Evolutionary conservation across 2,888 invertebrate genomes (phyloP), one percentile per base, ranked within the genome.

Genomic region (Mythimna pallens): DNA sequence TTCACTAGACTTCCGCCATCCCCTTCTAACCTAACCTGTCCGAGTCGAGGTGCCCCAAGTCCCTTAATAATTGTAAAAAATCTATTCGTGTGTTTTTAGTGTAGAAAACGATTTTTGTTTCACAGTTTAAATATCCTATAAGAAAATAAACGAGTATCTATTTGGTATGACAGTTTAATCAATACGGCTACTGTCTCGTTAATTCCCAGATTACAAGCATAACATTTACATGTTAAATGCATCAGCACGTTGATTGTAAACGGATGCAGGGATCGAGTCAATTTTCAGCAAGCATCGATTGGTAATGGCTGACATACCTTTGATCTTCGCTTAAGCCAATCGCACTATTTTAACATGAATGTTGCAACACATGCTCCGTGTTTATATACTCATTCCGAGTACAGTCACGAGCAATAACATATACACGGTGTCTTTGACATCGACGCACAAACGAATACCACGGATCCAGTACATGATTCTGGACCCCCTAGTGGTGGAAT

Each of bases 241-340:
- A 65, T 70, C 61, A 58, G 65, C 22, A 59, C 25, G 55, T 66
- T 73, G 34, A 70, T 76, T 55, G 64, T 67, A 66, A 68, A 57
- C 61, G 64, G 62, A 77, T 72, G 50, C 70, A 78, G n/a, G 34
- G 10, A 54, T 65, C 47, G 34, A 70, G 52, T 70, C 5, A 74
- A 65, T 70, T 34, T 70, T 59, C 64, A 82, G 25, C 47, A 57
- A 74, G 52, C 58, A 65, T 74, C 67, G 34, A 63, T 73, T 61
- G 14, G 30, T 58, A 70, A 71, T 65, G 12, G 43, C 68, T 34
- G 55, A 54, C 47, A 55, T 30, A 71, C 58, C 69, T 82, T 80
- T 82, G 66, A 82, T 83, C 73, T 70, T 70, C 70, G 54, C 59
- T 76, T 76, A 71, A 58, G 63, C 67, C 57, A 65, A 70, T 82